A percentile compares a stretch with the other conserved stretches of the same genome.
These are phyloP conservation scores for Thalassaphorura encarpata DNA, from an alignment of 1,140 invertebrate genomes.

Conservation along the genomic window DNA sequence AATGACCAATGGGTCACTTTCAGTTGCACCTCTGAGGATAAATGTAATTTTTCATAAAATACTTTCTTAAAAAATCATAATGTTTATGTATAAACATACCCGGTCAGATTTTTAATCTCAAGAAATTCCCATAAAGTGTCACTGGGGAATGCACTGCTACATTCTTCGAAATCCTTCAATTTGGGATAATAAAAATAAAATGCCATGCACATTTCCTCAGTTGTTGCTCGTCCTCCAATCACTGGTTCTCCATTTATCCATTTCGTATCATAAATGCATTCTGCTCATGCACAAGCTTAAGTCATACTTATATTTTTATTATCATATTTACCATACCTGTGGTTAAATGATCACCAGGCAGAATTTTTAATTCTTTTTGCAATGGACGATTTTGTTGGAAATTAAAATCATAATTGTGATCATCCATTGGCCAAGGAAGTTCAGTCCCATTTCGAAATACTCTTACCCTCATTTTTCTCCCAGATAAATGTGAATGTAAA, in stretches of 20 bases:
- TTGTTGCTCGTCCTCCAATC: not conserved
- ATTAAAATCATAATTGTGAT: conserved; percentile 54
- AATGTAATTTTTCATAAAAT: not conserved
- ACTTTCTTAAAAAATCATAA: not conserved
- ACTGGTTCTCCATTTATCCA: not conserved
- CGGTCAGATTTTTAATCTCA: not conserved
- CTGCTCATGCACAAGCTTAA: not conserved
- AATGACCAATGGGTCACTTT: not conserved
- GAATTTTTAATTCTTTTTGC: conserved; percentile 41
- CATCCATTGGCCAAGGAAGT: conserved; percentile 51
- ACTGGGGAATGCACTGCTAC: not conserved
- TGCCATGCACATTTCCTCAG: not conserved
- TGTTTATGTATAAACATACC: not conserved
- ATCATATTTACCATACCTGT: not conserved
- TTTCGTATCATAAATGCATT: not conserved
- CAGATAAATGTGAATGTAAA: conserved; percentile 31
- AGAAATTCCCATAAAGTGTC: not conserved
- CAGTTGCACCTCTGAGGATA: not conserved
- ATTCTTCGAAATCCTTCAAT: not conserved
- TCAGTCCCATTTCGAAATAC: conserved; percentile 52
- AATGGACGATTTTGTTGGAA: conserved; percentile 56
- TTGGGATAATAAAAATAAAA: not conserved
- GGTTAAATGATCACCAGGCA: conserved; percentile 17
- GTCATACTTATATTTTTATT: not conserved
- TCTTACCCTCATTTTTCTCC: conserved; percentile 50